These are phyloP conservation scores for Graptemys geographica DNA, from an alignment of 2,797 vertebrate genomes.

Conservation along the genomic window DNA sequence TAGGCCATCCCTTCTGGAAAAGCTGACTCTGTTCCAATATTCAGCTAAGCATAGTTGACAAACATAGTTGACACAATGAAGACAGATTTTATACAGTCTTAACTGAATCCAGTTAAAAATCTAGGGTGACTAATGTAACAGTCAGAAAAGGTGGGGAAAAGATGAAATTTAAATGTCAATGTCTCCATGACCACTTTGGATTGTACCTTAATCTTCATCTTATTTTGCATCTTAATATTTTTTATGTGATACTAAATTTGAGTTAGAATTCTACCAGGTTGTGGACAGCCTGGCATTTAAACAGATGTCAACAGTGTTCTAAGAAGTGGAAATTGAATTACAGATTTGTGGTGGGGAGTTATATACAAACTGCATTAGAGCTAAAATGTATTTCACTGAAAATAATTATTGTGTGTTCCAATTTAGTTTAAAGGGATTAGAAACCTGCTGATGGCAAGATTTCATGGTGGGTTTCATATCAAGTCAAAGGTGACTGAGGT, in stretches of 20 bases:
- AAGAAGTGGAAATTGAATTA: conserved; percentile 76
- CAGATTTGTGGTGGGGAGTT: conserved; percentile 72
- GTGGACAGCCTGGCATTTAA: conserved; percentile 63
- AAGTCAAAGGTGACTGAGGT: conserved; percentile 36
- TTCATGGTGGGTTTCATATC: conserved; percentile 56
- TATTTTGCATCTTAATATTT: conserved; percentile 64
- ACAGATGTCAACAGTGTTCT: conserved; percentile 64
- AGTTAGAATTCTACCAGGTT: conserved; percentile 61
- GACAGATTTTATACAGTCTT: not conserved
- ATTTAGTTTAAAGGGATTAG: conserved; percentile 46
- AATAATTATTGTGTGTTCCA: conserved; percentile 72
- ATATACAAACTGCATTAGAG: conserved; percentile 65
- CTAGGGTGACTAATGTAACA: not conserved
- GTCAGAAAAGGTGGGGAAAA: not conserved
- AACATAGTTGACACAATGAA: not conserved
- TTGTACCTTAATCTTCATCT: conserved; percentile 45
- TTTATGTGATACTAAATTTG: conserved; percentile 47
- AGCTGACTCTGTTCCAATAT: not conserved
- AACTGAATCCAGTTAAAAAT: not conserved
- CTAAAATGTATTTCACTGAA: conserved; percentile 49
- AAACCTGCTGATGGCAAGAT: conserved; percentile 57
- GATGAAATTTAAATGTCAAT: not conserved
- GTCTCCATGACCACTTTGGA: conserved; percentile 21
- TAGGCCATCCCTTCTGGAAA: not conserved
- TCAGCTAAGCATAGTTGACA: not conserved